Evolutionary conservation across 2,113 vertebrate species (phyloP), one percentile per base, ranked within the genome.

Genomic region (Hippocampus abdominalis): DNA sequence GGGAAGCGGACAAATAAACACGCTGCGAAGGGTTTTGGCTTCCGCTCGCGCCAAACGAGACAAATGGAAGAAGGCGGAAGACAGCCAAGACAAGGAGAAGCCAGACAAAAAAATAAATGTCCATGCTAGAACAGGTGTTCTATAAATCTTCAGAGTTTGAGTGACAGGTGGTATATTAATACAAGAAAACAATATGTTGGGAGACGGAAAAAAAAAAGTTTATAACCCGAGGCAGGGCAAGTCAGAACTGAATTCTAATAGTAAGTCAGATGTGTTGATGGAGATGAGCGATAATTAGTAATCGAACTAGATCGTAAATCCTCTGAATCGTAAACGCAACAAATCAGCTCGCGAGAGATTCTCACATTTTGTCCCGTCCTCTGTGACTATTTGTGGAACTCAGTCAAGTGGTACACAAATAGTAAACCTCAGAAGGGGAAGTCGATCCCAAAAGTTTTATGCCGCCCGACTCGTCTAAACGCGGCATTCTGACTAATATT

Each of bases 1-100:
- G 54, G 65, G 70, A 82, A 71, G 61, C 76, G 66, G 29, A 54
- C 77, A 64, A 90, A 88, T 88, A 91, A 89, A 89, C 82, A 84
- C 48, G 54, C 46, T 69, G 29, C 73, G 23, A 68, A 82, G 74
- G 70, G 72, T 66, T 36, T 66, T 42, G 1, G 65, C 64, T 83
- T 46, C 69, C 73, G 70, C 39, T 44, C 70, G 70, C 2, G 9
- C 12, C 3, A 12, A 1, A 75, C 39, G 27, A 59, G 1, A 7
- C 57, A 25, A 56, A 56, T 3, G 57, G 2, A 60, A 69, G 51
- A 54, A 66, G 27, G 2, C 8, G 8, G 27, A 5, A 15, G 16
- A 29, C 18, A 60, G 71, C 36, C 36, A 66, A 48, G 29, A 36
- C 4, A 65, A 49, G 25, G 69, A 68, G 40, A 44, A 48, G 61